Evolutionary conservation across 2,888 invertebrate genomes (phyloP), one percentile per base, ranked within the genome.

Genomic region (Microchrysa polita): DNA sequence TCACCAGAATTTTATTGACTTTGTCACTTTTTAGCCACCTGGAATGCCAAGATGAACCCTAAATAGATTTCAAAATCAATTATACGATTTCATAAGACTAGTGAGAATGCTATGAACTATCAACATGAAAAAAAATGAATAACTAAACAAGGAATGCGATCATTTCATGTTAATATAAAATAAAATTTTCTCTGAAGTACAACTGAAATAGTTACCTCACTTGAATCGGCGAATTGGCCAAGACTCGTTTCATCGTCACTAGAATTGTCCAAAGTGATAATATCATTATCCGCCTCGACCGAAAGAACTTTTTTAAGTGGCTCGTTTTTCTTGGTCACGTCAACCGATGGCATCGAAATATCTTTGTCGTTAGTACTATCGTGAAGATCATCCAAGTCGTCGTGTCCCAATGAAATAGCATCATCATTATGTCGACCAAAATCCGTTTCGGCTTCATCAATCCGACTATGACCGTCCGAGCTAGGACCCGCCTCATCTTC

Each of bases 1-100:
- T 86, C 0, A 85, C 86, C 18, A 90, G 79, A 1, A 90, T 88
- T 78, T 82, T 87, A 79, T 87, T 88, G 0, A 90, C 90, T 81
- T 89, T 89, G 14, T 84, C 86, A 76, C 90, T 90, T 12, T 85
- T 87, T 59, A 90, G 81, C 80, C 89, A 90, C 60, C 90, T 83
- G 57, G 87, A 86, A 79, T 88, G 88, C 90, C 90, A 90, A 0
- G 89, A 88, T 48, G 84, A 75, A 10, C 59, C 72, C 73, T 76
- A 59, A 67, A 73, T 44, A 67, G 53, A 40, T 60, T 60, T 34
- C 7, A 34, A 5, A 7, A 16, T n/a, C n/a, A n/a, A n/a, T n/a
- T n/a, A 22, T 60, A 12, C 1, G 48, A 48, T 44, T 67, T 12
- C 12, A 48, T 48, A 5, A 48, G 12, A n/a, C 5, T 48, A 48